A percentile compares a stretch with the other conserved stretches of the same genome.
Evolutionary conservation across 92 coral and sea anemone genomes (phyloP).

Genomic region (Siderastrea siderea): DNA sequence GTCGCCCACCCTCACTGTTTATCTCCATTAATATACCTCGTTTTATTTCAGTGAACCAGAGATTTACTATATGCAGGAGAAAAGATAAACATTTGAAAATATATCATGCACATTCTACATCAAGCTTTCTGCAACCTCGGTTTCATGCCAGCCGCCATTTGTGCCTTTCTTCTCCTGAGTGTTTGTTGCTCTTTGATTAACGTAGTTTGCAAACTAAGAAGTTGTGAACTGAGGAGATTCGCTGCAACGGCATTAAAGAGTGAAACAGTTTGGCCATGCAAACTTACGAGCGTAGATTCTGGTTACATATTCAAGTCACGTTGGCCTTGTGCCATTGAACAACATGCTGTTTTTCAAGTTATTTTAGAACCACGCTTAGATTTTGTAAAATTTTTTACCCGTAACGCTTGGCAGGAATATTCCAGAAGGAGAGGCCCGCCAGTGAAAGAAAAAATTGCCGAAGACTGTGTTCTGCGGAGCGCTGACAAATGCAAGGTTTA

Average conservation of each 20-base stretch:
- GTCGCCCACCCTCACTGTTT: too few relatives aligned
- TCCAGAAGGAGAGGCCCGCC: neutral
- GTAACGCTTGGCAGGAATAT: neutral
- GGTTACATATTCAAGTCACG: too few relatives aligned
- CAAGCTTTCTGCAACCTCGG: conserved; percentile 37
- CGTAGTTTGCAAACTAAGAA: neutral
- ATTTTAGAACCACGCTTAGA: neutral
- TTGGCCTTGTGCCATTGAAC: neutral
- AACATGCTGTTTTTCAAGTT: neutral
- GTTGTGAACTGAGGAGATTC: neutral
- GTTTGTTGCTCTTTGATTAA: neutral
- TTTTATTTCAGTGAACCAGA: neutral
- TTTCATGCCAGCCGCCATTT: conserved; percentile 12
- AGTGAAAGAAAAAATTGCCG: neutral
- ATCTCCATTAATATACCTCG: neutral
- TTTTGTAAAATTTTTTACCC: neutral
- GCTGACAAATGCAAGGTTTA: conserved; percentile 15
- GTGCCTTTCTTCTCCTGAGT: neutral
- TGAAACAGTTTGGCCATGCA: conserved; percentile 1
- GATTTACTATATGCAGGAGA: conserved; percentile 17
- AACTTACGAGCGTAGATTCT: neutral
- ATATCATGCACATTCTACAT: conserved; percentile 18
- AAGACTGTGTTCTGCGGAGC: conserved; percentile 10
- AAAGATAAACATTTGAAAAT: conserved; percentile 9
- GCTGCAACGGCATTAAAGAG: neutral